Percentiles rank a stretch among this genome's conserved stretches.
phyloP scores from a whole-genome alignment of 2,797 vertebrate species.

The Gadopsis bispinosus region DNA sequence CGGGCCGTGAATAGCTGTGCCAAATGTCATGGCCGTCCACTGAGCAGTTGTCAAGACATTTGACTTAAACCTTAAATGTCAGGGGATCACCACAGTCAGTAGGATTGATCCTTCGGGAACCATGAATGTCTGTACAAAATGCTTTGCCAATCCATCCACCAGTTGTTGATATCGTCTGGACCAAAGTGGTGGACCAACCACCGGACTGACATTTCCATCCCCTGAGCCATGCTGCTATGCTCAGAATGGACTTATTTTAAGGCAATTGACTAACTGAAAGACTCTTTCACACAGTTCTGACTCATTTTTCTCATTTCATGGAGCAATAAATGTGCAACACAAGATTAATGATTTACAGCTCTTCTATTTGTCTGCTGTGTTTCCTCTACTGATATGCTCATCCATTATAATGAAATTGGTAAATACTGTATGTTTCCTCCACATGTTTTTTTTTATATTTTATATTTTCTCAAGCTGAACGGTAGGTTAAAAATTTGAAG shows the following conservation, averaged over 20 bases:
- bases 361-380: neutral
- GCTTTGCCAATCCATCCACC: neutral
- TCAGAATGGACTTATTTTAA: neutral
- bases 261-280: neutral
- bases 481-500: neutral
- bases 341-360: neutral
- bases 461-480: constrained; percentile 2
- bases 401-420: neutral
- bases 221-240: neutral
- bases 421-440: neutral
- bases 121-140: neutral
- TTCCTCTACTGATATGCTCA: neutral
- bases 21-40: no score
- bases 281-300: neutral
- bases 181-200: neutral
- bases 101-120: neutral
- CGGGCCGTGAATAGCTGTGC: neutral
- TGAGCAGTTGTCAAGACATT: no score
- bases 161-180: neutral
- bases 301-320: neutral
- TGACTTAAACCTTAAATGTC: no score
- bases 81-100: neutral
- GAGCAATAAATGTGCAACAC: neutral
- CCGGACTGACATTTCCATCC: neutral
- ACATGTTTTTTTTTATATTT: neutral